Percentiles rank a stretch among this genome's conserved stretches.
These are phyloP conservation scores for Caloenas nicobarica DNA, from an alignment of 2,113 vertebrate species.

Conservation along the genomic window DNA sequence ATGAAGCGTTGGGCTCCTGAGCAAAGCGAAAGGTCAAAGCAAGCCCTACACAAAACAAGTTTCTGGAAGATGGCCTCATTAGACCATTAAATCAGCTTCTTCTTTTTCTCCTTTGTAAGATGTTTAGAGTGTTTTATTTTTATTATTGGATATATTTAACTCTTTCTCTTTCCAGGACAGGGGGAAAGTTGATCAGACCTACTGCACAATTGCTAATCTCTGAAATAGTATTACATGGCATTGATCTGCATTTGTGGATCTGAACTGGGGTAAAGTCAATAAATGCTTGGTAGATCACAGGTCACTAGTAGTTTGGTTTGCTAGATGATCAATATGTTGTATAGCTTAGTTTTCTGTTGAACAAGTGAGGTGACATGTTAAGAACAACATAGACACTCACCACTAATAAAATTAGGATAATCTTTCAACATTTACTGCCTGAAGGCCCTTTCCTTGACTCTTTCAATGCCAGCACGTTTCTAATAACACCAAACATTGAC, in stretches of 20 bases:
- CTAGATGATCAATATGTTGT: slow-evolving; percentile 83
- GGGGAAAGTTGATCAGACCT: neutral
- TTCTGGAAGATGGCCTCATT: slow-evolving; percentile 96
- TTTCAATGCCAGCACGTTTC: slow-evolving; percentile 7
- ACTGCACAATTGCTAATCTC: neutral
- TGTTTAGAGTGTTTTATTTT: slow-evolving; percentile 65
- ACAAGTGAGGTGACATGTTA: slow-evolving; percentile 60
- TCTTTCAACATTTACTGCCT: slow-evolving; percentile 58
- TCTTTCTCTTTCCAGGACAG: slow-evolving; percentile 39
- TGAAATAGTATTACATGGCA: slow-evolving; percentile 64
- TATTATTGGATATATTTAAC: slow-evolving; percentile 62
- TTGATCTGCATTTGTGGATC: slow-evolving; percentile 79
- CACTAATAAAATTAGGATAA: slow-evolving; percentile 67
- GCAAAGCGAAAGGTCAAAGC: slow-evolving; percentile 94
- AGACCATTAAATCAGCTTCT: slow-evolving; percentile 89
- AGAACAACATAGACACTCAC: slow-evolving; percentile 62
- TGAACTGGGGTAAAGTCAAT: slow-evolving; percentile 79
- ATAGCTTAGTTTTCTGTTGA: slow-evolving; percentile 76
- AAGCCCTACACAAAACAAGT: slow-evolving; percentile 93
- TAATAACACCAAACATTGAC: slow-evolving; percentile 8
- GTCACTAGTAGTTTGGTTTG: slow-evolving; percentile 83
- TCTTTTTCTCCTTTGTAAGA: slow-evolving; percentile 64
- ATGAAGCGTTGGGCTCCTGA: slow-evolving; percentile 94
- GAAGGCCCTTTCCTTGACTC: slow-evolving; percentile 57
- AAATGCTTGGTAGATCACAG: slow-evolving; percentile 85